Conservation (phyloP, 2,888 invertebrate genomes). For the Hirudinaria manillensis region DNA sequence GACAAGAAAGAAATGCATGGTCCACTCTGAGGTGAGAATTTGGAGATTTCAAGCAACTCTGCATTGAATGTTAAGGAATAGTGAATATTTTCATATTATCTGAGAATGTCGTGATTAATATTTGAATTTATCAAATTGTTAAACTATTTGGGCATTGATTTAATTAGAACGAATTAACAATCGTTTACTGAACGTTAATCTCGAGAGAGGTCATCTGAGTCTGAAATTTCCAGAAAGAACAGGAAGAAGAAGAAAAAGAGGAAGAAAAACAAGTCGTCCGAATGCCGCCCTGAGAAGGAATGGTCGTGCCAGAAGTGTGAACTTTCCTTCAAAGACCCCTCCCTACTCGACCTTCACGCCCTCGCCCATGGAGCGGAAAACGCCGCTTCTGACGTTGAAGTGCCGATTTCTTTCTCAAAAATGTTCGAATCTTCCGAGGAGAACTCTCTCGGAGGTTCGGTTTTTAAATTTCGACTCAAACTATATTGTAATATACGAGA, state of each 20-base stretch:
- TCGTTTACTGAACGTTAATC: no score
- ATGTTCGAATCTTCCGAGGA: conserved; percentile 45
- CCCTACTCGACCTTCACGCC: conserved; percentile 58
- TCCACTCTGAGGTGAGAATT: not conserved
- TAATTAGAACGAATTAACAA: no score
- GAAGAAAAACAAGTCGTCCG: not conserved
- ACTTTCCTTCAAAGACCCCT: conserved; percentile 51
- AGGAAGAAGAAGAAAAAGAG: not conserved
- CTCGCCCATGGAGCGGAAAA: conserved; percentile 57
- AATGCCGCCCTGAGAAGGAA: not conserved
- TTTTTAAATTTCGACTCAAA: no score
- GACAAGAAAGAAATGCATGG: conserved; percentile 43
- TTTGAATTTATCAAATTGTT: no score
- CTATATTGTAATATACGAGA: no score
- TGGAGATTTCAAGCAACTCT: no score
- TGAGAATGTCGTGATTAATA: no score
- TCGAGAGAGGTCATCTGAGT: no score
- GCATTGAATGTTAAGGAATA: no score
- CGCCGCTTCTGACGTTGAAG: conserved; percentile 58
- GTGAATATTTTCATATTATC: no score
- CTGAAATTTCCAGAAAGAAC: no score
- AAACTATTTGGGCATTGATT: no score
- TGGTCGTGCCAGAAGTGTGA: conserved; percentile 55
- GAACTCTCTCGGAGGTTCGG: not conserved
- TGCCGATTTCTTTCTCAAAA: conserved; percentile 57